A percentile compares a stretch with the other conserved stretches of the same genome.
phyloP scores from a whole-genome alignment of 2,888 invertebrate genomes.

The Machimus atricapillus region DNA sequence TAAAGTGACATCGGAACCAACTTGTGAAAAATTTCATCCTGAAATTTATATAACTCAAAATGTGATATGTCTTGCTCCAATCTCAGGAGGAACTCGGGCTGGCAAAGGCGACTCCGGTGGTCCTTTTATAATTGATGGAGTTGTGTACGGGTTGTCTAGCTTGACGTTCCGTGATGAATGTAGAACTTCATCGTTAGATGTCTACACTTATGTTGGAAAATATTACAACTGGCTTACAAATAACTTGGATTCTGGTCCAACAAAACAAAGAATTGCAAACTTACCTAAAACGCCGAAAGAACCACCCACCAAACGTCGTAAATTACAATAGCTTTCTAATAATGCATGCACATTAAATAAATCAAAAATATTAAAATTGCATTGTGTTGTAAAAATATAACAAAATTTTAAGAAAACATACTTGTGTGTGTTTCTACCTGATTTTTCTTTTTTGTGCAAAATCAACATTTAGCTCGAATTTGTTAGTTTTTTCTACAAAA shows the following conservation, averaged over 20 bases:
- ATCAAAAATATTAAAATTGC: too few relatives aligned
- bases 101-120: background rate
- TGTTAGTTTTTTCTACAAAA: too few relatives aligned
- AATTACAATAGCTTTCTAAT: background rate
- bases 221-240: background rate
- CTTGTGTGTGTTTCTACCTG: too few relatives aligned
- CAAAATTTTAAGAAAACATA: too few relatives aligned
- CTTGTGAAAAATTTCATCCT: background rate
- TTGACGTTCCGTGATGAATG: too few relatives aligned
- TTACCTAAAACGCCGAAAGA: background rate
- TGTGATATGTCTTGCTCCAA: background rate
- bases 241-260: background rate
- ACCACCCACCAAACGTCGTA: background rate
- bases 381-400: too few relatives aligned
- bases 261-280: background rate
- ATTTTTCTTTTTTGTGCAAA: too few relatives aligned
- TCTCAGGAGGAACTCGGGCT: background rate
- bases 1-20: background rate
- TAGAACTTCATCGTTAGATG: background rate
- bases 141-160: background rate
- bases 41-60: background rate
- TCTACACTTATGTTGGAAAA: background rate
- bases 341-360: too few relatives aligned
- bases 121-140: background rate
- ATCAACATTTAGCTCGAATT: too few relatives aligned